phyloP scores from a whole-genome alignment of 1,140 invertebrate species.

The Lucilia cuprina region DNA sequence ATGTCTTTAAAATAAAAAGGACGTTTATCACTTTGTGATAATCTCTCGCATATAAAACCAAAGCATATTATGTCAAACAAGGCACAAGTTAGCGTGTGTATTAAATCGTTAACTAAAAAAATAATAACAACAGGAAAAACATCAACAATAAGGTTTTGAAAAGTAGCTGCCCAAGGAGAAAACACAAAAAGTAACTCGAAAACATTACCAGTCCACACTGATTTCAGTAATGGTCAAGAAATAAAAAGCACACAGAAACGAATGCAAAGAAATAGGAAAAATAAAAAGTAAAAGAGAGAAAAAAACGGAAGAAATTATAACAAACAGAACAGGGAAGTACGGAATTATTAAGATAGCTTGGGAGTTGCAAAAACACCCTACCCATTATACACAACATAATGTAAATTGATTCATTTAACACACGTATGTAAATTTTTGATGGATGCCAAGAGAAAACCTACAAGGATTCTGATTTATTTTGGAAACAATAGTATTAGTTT shows the following conservation, averaged over 20 bases:
- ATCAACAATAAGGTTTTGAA: not conserved
- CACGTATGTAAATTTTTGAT: no score
- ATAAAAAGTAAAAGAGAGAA: not conserved
- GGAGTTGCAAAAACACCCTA: not conserved
- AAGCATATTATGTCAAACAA: constrained; percentile 34
- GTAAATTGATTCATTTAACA: no score
- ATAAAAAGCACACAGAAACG: not conserved
- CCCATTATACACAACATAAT: no score
- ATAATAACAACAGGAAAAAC: not conserved
- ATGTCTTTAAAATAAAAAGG: constrained; percentile 34
- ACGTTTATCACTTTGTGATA: constrained; percentile 33
- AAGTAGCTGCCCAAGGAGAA: no score
- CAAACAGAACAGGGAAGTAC: not conserved
- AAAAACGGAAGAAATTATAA: not conserved
- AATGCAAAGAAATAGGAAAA: not conserved
- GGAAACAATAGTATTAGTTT: no score
- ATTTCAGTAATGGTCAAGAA: not conserved
- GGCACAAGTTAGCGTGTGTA: constrained; percentile 32
- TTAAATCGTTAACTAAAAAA: constrained; percentile 17
- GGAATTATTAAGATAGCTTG: not conserved
- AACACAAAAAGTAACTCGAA: not conserved
- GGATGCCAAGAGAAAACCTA: no score
- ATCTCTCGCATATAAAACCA: constrained; percentile 9
- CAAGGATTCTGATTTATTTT: no score
- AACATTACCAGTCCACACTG: not conserved